Percentiles rank a stretch among this genome's conserved stretches.
These are phyloP conservation scores for Guaruba guarouba DNA, from an alignment of 2,113 vertebrate genomes.

Conservation along the genomic window DNA sequence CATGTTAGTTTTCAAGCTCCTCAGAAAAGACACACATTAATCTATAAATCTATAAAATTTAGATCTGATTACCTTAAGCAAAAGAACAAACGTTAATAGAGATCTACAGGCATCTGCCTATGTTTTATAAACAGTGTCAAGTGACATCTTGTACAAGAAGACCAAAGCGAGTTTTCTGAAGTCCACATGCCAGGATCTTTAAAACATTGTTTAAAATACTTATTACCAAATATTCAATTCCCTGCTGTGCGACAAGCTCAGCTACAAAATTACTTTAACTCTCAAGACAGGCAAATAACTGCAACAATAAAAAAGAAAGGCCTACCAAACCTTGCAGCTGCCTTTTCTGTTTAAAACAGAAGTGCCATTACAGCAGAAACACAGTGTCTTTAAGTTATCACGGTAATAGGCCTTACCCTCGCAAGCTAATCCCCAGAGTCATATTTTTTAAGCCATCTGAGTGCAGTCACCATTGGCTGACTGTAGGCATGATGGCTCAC, in stretches of 20 bases:
- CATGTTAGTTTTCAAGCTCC: background rate
- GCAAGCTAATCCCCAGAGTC: background rate
- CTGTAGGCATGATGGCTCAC: background rate
- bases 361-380: background rate
- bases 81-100: background rate
- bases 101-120: background rate
- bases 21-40: background rate
- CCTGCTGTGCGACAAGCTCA: background rate
- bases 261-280: slow-evolving; percentile 13
- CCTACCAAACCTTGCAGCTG: background rate
- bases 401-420: background rate
- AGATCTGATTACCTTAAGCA: background rate
- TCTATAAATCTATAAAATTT: background rate
- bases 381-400: background rate
- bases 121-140: slow-evolving; percentile 24
- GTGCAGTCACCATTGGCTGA: background rate
- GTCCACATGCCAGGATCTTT: background rate
- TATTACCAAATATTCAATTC: background rate
- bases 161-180: background rate
- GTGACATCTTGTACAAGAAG: background rate
- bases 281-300: slow-evolving; percentile 18
- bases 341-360: slow-evolving; percentile 16
- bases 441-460: background rate
- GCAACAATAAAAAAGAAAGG: background rate
- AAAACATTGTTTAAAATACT: background rate